Evolutionary conservation across 1,140 invertebrate species (phyloP).

Genomic region (Cylas formicarius): DNA sequence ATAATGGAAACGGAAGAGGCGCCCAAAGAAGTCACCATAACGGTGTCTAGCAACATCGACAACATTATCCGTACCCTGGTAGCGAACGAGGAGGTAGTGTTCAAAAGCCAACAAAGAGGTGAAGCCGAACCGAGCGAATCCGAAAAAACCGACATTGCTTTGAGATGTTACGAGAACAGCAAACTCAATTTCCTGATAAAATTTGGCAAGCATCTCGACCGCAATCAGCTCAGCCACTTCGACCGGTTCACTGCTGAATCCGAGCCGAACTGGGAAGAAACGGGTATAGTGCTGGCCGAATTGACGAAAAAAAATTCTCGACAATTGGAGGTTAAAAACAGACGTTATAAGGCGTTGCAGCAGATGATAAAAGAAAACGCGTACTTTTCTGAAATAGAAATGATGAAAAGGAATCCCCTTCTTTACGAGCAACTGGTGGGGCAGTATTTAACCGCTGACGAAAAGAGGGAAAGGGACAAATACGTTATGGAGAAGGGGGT

Average conservation of each 20-base stretch:
- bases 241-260: slow-evolving; percentile 37
- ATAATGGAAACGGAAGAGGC: too few species aligned
- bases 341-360: slow-evolving; percentile 67
- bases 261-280: slow-evolving; percentile 48
- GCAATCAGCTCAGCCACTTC: slow-evolving; percentile 64
- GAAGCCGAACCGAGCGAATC: slow-evolving; percentile 60
- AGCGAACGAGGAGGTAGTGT: slow-evolving; percentile 26
- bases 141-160: slow-evolving; percentile 65
- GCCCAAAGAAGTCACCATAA: too few species aligned
- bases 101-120: slow-evolving; percentile 59
- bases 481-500: slow-evolving; percentile 46
- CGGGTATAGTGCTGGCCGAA: slow-evolving; percentile 52
- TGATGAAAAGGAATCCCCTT: slow-evolving; percentile 85
- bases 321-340: slow-evolving; percentile 52
- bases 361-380: slow-evolving; percentile 60
- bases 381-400: slow-evolving; percentile 87
- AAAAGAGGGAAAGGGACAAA: slow-evolving; percentile 58
- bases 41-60: slow-evolving; percentile 18
- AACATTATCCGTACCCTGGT: slow-evolving; percentile 28
- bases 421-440: slow-evolving; percentile 85
- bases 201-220: slow-evolving; percentile 66
- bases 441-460: slow-evolving; percentile 70
- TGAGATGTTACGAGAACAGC: slow-evolving; percentile 57
- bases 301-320: slow-evolving; percentile 53
- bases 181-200: slow-evolving; percentile 61